Base-by-base conservation (phyloP, 1,140 invertebrate species). In the Sipha flava region DNA sequence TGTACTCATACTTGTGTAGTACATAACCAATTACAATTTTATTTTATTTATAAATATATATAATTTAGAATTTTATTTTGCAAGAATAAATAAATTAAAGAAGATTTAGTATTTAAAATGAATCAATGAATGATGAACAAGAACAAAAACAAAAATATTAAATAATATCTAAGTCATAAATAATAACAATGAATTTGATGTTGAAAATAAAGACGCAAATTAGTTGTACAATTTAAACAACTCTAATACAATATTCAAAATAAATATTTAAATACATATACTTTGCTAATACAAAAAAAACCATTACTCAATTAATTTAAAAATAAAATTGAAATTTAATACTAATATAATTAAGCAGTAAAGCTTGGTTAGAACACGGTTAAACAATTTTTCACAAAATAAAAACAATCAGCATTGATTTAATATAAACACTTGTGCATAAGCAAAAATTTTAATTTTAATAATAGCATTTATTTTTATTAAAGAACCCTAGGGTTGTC, bases 171-270 rank as follows among this genome's bases (percentile, higher is more conserved):
- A 34, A 75, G 31, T 6, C 21, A 59, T 59, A 77, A 77, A 77
- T 77, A 77, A 77, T 54, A 77, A 77, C 73, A 77, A 77, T 26
- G 59, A 77, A 77, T 18, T 52, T 47, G n/a, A 70, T 47, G 47
- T 45, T n/a, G n/a, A 45, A 29, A 52, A 54, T 18, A 57, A 43
- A 43, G 34, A 59, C 49, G 43, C n/a, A 14, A 57, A 57, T 34
- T 52, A 59, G 40, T 29, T 29, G 7, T 29, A 77, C n/a, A 75
- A 75, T 75, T 26, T 57, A 43, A 77, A 77, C 49, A 77, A 26
- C n/a, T 18, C 34, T 26, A 40, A 26, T 77, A 59, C 73, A 54
- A 59, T 54, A 37, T 21, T 57, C 37, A 68, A 68, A 68, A 68
- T 68, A 40, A 45, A 40, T 45, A 70, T 54, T 21, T 59, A 40